These are phyloP conservation scores for Oryzias javanicus DNA, from an alignment of 2,113 vertebrate genomes.

Conservation along the genomic window DNA sequence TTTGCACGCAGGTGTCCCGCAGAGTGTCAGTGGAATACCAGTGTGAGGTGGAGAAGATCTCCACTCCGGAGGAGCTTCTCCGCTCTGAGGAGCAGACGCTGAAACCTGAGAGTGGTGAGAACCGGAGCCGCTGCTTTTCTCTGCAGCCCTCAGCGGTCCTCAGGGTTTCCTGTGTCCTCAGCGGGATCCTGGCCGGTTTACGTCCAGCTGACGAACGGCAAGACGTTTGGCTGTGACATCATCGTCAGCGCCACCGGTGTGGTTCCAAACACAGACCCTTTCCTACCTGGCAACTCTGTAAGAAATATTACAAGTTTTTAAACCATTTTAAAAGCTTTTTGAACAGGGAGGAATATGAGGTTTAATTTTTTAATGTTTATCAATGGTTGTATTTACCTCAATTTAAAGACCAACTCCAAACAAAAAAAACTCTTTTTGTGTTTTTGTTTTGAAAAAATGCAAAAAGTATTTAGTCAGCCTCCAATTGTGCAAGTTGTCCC, in stretches of 20 bases:
- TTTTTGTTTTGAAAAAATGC: too few species aligned
- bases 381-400: too few species aligned
- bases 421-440: too few species aligned
- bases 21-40: conserved; percentile 85
- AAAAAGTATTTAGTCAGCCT: too few species aligned
- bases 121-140: conserved; percentile 14
- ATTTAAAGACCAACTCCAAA: too few species aligned
- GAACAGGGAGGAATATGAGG: too few species aligned
- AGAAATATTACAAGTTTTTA: conserved; percentile 45
- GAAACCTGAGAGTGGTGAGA: conserved; percentile 59
- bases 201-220: conserved; percentile 86
- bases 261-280: conserved; percentile 84
- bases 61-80: conserved; percentile 79
- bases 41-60: conserved; percentile 87
- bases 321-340: neutral
- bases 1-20: conserved; percentile 76
- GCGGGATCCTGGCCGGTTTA: conserved; percentile 88
- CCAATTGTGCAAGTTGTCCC: too few species aligned
- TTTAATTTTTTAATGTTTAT: too few species aligned
- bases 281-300: conserved; percentile 87
- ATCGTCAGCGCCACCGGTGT: conserved; percentile 96
- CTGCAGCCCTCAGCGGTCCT: neutral
- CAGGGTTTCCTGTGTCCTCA: conserved; percentile 16
- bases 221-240: conserved; percentile 90
- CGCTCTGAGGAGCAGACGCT: conserved; percentile 54